These are phyloP conservation scores for Poeciliopsis occidentalis DNA, from an alignment of 2,113 vertebrate genomes.

Conservation along the genomic window DNA sequence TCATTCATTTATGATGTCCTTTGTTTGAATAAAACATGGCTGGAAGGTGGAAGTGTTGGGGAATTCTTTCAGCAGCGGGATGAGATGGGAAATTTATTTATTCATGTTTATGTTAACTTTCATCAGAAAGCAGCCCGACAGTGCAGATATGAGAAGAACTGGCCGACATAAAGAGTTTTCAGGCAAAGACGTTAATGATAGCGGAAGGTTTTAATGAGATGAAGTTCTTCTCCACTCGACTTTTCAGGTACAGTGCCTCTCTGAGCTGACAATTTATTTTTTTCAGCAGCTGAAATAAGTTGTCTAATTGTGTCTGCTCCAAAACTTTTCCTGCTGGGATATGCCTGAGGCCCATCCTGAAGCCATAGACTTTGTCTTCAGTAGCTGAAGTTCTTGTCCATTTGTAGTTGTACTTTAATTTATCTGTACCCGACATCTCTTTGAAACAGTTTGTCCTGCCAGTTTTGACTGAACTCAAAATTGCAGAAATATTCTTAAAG, in stretches of 20 bases:
- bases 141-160: slow-evolving; percentile 33
- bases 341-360: no score
- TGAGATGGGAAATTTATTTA: slow-evolving; percentile 64
- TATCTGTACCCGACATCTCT: slow-evolving; percentile 33
- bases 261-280: no score
- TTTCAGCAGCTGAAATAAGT: no score
- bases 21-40: slow-evolving; percentile 73
- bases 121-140: slow-evolving; percentile 38
- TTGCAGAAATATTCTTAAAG: no score
- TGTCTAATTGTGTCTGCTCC: no score
- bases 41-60: slow-evolving; percentile 55
- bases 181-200: slow-evolving; percentile 43
- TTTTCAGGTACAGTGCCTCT: no score
- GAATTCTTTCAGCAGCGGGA: slow-evolving; percentile 55
- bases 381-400: slow-evolving; percentile 45
- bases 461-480: neutral
- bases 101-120: slow-evolving; percentile 62
- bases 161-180: slow-evolving; percentile 39
- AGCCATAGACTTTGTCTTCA: slow-evolving; percentile 63
- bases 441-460: slow-evolving; percentile 25
- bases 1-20: slow-evolving; percentile 66
- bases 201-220: slow-evolving; percentile 52
- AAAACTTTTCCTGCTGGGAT: no score
- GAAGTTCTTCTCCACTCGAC: slow-evolving; percentile 36
- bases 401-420: slow-evolving; percentile 30